These are phyloP conservation scores for Baccha elongata DNA, from an alignment of 2,888 invertebrate species.

Conservation along the genomic window DNA sequence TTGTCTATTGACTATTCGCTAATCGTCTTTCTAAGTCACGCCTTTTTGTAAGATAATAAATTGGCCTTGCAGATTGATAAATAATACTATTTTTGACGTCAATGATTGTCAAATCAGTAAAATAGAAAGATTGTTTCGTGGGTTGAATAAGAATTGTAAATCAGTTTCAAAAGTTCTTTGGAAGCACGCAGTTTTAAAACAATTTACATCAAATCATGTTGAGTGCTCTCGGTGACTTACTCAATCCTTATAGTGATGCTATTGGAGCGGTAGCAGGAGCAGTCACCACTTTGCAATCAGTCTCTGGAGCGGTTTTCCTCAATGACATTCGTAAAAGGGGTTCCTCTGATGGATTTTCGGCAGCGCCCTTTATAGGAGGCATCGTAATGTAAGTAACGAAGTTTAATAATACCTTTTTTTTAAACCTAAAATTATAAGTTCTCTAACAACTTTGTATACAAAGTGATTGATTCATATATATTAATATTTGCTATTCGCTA, in stretches of 20 bases:
- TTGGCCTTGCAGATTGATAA: too few species aligned
- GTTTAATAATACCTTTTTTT: too few species aligned
- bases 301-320: constrained; percentile 90
- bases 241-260: constrained; percentile 78
- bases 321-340: constrained; percentile 88
- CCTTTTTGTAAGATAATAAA: too few species aligned
- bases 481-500: too few species aligned
- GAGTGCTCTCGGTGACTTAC: constrained; percentile 77
- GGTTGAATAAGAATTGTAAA: neutral
- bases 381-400: constrained; percentile 87
- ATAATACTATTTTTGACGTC: constrained; percentile 14
- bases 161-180: constrained; percentile 4
- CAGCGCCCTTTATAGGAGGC: constrained; percentile 90
- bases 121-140: neutral
- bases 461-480: too few species aligned
- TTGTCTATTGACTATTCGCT: too few species aligned
- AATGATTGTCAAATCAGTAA: neutral
- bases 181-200: neutral
- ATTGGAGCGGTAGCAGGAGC: constrained; percentile 86
- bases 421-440: too few species aligned
- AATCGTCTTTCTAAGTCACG: too few species aligned
- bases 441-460: too few species aligned
- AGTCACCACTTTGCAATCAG: constrained; percentile 91
- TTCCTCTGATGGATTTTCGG: constrained; percentile 86
- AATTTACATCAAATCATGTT: constrained; percentile 76